Evolutionary conservation across 1,140 invertebrate genomes (phyloP), one percentile per base, ranked within the genome.

Genomic region (Drosophila melanica): DNA sequence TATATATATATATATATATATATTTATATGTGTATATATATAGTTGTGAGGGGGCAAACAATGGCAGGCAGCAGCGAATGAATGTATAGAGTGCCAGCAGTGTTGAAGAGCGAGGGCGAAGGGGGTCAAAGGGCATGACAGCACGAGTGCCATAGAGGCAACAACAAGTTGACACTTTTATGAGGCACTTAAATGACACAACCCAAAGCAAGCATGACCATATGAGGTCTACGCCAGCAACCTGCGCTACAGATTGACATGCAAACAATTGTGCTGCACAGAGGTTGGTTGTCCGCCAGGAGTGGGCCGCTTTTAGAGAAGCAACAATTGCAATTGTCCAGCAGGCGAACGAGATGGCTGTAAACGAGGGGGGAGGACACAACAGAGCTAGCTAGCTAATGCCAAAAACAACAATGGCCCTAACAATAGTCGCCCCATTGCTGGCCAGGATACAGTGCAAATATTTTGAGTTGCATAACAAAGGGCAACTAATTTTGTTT

Each of bases 91-190:
- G 64, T 62, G 64, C 64, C 70, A 62, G 64, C 72, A 58, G 51
- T 48, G 67, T 70, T 70, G 45, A 64, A 68, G 57, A 64, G 27
- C 35, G 18, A 6, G 8, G 35, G 18, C 14, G 10, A 14, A 37
- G 54, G 48, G 60, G 44, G 62, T 20, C 44, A 70, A 57, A 63
- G 71, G 44, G 71, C 51, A 69, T 48, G 57, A 48, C 65, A 55
- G 60, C 41, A 64, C 41, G 60, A 74, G 64, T 55, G 57, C 64
- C 65, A 75, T 64, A 70, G 58, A 64, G 60, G 55, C 77, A 70
- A 77, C 78, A 79, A 87, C 79, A 87, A 87, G 82, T 87, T 87
- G 82, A 87, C 82, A 87, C 82, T 87, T 87, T 87, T 87, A 87
- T 87, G 82, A 87, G 82, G 82, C 82, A 81, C 82, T 87, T 87